Conservation (phyloP, 2,888 invertebrate species). For the Alentia gelatinosa region DNA sequence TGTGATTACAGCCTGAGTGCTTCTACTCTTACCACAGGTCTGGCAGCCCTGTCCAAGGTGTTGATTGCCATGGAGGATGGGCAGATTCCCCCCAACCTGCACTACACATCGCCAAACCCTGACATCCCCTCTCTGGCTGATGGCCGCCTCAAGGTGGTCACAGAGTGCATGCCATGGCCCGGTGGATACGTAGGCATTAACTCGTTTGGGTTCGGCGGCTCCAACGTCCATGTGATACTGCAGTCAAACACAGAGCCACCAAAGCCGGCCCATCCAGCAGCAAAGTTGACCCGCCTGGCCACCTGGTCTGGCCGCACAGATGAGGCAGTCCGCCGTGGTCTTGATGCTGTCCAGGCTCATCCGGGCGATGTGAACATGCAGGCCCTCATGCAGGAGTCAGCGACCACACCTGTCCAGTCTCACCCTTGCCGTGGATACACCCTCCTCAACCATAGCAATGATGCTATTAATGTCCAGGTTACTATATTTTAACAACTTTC, state of each 20-base stretch:
- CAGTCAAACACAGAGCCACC: background rate
- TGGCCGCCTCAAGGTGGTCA: slow-evolving; percentile 90
- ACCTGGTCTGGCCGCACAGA: slow-evolving; percentile 92
- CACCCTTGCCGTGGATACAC: slow-evolving; percentile 92
- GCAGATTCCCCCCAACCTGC: slow-evolving; percentile 93
- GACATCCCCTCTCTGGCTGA: slow-evolving; percentile 94
- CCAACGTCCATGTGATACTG: slow-evolving; percentile 80
- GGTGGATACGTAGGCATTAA: slow-evolving; percentile 96
- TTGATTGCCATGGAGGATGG: slow-evolving; percentile 95
- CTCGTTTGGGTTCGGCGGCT: slow-evolving; percentile 98
- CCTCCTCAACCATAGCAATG: slow-evolving; percentile 85
- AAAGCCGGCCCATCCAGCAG: slow-evolving; percentile 65
- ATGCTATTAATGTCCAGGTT: slow-evolving; percentile 69
- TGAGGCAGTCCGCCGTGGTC: slow-evolving; percentile 86
- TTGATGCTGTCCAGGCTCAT: slow-evolving; percentile 87
- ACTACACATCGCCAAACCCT: slow-evolving; percentile 91
- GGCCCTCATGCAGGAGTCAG: slow-evolving; percentile 75
- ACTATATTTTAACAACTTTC: too few relatives aligned
- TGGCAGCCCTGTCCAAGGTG: slow-evolving; percentile 94
- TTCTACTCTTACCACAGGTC: slow-evolving; percentile 84
- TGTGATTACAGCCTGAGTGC: too few relatives aligned
- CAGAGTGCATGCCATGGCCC: slow-evolving; percentile 90
- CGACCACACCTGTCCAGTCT: slow-evolving; percentile 82
- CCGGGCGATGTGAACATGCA: slow-evolving; percentile 74
- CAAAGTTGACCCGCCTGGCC: slow-evolving; percentile 87